Evolutionary conservation across 2,797 vertebrate species (phyloP).

Genomic region (Hoplostethus mediterraneus): DNA sequence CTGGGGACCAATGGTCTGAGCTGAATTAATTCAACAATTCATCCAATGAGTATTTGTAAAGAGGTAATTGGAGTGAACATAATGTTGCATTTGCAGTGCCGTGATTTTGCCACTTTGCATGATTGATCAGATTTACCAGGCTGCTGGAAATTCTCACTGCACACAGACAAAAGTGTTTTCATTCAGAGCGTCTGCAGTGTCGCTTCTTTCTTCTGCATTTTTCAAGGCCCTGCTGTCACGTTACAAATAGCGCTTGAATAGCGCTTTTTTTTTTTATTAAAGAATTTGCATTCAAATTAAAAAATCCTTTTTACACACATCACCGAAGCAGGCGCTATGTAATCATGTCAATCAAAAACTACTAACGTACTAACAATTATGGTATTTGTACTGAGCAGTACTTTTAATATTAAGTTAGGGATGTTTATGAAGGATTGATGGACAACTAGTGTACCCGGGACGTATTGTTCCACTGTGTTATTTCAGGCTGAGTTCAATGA

Average conservation of each 20-base stretch:
- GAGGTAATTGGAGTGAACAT: slow-evolving; percentile 52
- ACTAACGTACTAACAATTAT: no score
- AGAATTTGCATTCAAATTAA: slow-evolving; percentile 17
- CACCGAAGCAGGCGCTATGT: no score
- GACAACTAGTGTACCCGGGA: slow-evolving; percentile 13
- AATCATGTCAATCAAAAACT: no score
- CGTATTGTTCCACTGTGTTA: slow-evolving; percentile 22
- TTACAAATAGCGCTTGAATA: no score
- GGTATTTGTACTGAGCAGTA: no score
- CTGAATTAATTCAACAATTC: not conserved
- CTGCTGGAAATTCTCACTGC: slow-evolving; percentile 29
- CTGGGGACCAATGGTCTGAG: not conserved
- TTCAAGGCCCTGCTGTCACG: slow-evolving; percentile 21
- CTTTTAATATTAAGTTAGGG: slow-evolving; percentile 27
- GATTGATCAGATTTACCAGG: slow-evolving; percentile 52
- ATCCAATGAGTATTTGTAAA: slow-evolving; percentile 29
- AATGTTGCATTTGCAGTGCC: slow-evolving; percentile 34
- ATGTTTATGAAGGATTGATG: slow-evolving; percentile 37
- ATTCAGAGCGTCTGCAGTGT: not conserved
- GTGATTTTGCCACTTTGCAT: slow-evolving; percentile 45
- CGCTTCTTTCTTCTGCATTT: no score
- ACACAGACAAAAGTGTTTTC: slow-evolving; percentile 29
- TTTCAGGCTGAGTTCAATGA: slow-evolving; percentile 55
- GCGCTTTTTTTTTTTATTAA: slow-evolving; percentile 11
- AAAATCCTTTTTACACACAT: slow-evolving; percentile 39